Conservation (phyloP, 2,888 invertebrate genomes). For the Ormyrus thymus region DNA sequence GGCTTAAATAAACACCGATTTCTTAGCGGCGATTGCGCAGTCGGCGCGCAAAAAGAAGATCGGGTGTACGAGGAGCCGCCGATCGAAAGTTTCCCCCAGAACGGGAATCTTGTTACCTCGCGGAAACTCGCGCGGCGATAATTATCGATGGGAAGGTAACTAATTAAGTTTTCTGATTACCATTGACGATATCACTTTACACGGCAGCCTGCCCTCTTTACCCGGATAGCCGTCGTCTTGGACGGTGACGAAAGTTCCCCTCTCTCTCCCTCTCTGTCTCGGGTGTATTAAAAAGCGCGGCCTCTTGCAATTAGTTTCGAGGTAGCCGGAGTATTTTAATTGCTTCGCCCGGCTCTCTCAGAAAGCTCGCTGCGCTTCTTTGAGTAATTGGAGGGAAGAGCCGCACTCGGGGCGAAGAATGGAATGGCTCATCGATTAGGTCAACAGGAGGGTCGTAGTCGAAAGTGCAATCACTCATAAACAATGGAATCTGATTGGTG, state of each 20-base stretch:
- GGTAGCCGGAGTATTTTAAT: not conserved
- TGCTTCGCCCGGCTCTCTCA: not conserved
- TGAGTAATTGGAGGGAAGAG: too few species aligned
- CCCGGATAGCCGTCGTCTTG: not conserved
- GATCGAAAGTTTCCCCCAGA: constrained; percentile 40
- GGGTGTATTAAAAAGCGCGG: not conserved
- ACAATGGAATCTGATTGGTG: constrained; percentile 45
- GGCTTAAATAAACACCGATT: not conserved
- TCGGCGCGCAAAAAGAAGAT: not conserved
- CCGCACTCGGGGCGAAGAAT: too few species aligned
- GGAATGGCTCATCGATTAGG: constrained; percentile 27
- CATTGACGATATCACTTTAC: constrained; percentile 45
- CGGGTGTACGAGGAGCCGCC: not conserved
- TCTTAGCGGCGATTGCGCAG: constrained; percentile 16
- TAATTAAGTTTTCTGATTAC: constrained; percentile 52
- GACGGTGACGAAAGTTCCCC: constrained; percentile 11
- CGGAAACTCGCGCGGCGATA: constrained; percentile 41
- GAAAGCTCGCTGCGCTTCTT: too few species aligned
- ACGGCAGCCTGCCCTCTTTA: not conserved
- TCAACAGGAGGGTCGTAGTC: constrained; percentile 20
- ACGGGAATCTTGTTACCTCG: constrained; percentile 36
- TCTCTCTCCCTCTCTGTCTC: too few species aligned
- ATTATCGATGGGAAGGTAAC: constrained; percentile 52
- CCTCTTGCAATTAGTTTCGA: constrained; percentile 5
- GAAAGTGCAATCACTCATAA: constrained; percentile 48